Percentiles rank a stretch among this genome's conserved stretches.
phyloP scores from a whole-genome alignment of 1,140 invertebrate species.

The Habropoda laboriosa region DNA sequence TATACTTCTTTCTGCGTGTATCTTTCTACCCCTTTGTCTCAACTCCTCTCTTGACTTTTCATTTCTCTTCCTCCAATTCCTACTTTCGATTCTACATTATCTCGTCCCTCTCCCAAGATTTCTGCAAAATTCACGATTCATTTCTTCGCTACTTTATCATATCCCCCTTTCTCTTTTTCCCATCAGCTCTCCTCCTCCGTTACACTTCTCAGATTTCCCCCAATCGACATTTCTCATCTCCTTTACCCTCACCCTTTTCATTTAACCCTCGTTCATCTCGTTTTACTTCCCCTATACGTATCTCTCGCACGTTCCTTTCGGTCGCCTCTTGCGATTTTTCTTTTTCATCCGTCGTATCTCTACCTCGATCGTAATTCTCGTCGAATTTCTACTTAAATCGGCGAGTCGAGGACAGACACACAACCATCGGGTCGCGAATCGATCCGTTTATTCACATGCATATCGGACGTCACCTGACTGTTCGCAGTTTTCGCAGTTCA shows the following conservation, averaged over 20 bases:
- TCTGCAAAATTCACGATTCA: too few species aligned
- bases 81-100: not conserved
- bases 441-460: slow-evolving; percentile 9
- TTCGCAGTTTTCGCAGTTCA: slow-evolving; percentile 28
- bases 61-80: not conserved
- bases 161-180: not conserved
- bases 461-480: not conserved
- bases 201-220: not conserved
- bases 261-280: too few species aligned
- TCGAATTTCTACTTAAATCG: not conserved
- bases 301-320: not conserved
- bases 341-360: too few species aligned
- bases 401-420: too few species aligned
- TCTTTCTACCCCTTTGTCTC: not conserved
- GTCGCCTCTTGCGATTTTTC: not conserved
- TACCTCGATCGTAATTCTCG: too few species aligned
- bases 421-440: not conserved
- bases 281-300: not conserved
- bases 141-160: too few species aligned
- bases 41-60: not conserved
- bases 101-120: too few species aligned
- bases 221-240: not conserved
- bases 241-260: not conserved
- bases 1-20: too few species aligned
- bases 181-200: not conserved